Conservation (phyloP, 1,140 invertebrate species). For the Drosophila santomea region DNA sequence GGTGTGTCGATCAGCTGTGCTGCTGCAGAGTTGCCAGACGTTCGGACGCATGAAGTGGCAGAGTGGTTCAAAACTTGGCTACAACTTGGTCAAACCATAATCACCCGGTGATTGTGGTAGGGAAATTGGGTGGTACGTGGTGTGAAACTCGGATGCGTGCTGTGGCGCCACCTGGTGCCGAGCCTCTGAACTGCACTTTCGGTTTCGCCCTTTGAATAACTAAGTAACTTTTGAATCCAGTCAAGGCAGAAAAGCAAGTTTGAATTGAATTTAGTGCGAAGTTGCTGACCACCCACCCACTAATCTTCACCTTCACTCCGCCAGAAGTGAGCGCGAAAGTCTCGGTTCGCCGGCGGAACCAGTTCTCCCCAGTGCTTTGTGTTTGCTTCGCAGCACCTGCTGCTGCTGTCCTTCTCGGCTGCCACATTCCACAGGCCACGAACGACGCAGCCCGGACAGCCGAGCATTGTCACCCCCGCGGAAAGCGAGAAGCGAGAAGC, state of each 20-base stretch:
- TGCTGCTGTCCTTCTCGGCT: slow-evolving; percentile 21
- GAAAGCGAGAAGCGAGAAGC: not conserved
- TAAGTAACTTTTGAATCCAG: not conserved
- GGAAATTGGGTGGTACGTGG: not conserved
- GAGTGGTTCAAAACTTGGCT: not conserved
- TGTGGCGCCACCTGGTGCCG: no score
- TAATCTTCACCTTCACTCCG: no score
- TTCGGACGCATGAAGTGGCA: not conserved
- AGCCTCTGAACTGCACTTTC: no score
- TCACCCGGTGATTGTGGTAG: no score
- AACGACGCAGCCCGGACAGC: slow-evolving; percentile 9
- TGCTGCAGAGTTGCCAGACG: not conserved
- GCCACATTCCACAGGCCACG: slow-evolving; percentile 41
- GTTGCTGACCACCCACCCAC: no score
- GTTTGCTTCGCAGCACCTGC: slow-evolving; percentile 19
- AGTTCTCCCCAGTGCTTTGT: slow-evolving; percentile 1
- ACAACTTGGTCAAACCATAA: no score
- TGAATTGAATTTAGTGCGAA: no score
- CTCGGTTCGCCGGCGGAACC: slow-evolving; percentile 1
- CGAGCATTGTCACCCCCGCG: slow-evolving; percentile 31
- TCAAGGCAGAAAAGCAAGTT: no score
- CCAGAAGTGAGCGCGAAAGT: slow-evolving; percentile 1
- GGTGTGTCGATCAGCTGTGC: not conserved
- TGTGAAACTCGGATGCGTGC: no score
- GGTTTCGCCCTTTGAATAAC: no score